A percentile compares a stretch with the other conserved stretches of the same genome.
phyloP scores from a whole-genome alignment of 2,797 vertebrate species.

The Emys orbicularis region DNA sequence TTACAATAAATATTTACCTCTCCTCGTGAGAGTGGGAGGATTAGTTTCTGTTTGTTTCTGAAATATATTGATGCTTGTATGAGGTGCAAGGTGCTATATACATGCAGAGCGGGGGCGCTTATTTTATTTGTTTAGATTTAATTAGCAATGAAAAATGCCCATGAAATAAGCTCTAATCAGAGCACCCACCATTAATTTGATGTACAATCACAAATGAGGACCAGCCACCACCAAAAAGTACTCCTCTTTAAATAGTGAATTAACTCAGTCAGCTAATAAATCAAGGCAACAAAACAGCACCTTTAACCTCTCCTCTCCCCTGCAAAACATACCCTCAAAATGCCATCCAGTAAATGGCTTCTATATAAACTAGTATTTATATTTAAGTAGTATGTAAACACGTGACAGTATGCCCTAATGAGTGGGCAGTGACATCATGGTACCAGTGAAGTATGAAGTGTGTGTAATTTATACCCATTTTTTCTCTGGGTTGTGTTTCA shows the following conservation, averaged over 20 bases:
- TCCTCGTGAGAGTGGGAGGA: background rate
- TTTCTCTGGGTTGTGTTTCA: conserved; percentile 5
- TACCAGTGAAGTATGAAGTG: background rate
- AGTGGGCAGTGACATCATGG: conserved; percentile 61
- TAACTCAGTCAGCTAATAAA: conserved; percentile 65
- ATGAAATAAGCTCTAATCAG: conserved; percentile 22
- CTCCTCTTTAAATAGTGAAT: conserved; percentile 59
- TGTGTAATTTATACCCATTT: conserved; percentile 37
- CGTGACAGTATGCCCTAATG: conserved; percentile 70
- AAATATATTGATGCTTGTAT: background rate
- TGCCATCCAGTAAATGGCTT: conserved; percentile 27
- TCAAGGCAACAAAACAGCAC: conserved; percentile 28
- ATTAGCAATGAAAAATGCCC: background rate
- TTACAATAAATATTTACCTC: background rate
- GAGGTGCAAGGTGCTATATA: background rate
- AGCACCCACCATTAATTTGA: conserved; percentile 25
- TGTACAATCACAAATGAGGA: conserved; percentile 10
- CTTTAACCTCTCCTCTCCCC: conserved; percentile 34
- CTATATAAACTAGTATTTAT: conserved; percentile 71
- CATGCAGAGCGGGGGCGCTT: background rate
- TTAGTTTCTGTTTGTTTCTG: background rate
- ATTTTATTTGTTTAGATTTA: background rate
- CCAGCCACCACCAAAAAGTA: conserved; percentile 59
- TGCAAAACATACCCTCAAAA: conserved; percentile 43
- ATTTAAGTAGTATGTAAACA: conserved; percentile 69